Evolutionary conservation across 2,113 vertebrate species (phyloP), one percentile per base, ranked within the genome.

Genomic region (Eonycteris spelaea): DNA sequence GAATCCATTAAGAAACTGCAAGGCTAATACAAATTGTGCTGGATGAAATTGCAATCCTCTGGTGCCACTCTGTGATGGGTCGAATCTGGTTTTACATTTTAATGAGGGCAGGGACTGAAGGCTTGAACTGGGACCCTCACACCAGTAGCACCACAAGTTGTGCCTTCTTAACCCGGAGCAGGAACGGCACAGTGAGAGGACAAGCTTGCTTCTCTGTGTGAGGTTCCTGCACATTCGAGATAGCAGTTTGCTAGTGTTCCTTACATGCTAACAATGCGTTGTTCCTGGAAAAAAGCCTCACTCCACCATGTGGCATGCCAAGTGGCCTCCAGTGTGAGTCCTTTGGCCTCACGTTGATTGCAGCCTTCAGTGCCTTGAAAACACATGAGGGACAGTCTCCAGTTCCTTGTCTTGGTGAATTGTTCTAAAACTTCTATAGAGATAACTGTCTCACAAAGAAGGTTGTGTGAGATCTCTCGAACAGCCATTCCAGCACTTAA

Each of bases 21-120:
- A 94, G 85, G 95, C 86, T 97, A 96, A 98, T 98, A 97, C 97
- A 98, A 98, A 96, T 96, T 86, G 95, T 73, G 65, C 95, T 91
- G 96, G 98, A 97, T 98, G 96, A 98, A 98, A 98, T 97, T 61
- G 96, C 97, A 94, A 2, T 90, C 87, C 90, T 96, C 97, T 89
- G 95, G 94, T 91, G 96, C 87, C 97, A 95, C 90, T 92, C 35
- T 30, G 0, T 90, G 97, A 96, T 94, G 95, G 1, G 24, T 83
- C 65, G 86, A 90, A 89, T 96, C 97, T 90, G 79, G 90, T 98
- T 98, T 97, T 97, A 96, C 97, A 96, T 90, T 97, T 95, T 21
- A 33, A 97, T 96, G 96, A 96, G 65, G 65, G 91, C 92, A 97
- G 94, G 33, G 71, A 86, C 94, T 33, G 90, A 96, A 96, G 68